Base-by-base conservation (phyloP, 2,113 vertebrate species). In the Sterna hirundo region DNA sequence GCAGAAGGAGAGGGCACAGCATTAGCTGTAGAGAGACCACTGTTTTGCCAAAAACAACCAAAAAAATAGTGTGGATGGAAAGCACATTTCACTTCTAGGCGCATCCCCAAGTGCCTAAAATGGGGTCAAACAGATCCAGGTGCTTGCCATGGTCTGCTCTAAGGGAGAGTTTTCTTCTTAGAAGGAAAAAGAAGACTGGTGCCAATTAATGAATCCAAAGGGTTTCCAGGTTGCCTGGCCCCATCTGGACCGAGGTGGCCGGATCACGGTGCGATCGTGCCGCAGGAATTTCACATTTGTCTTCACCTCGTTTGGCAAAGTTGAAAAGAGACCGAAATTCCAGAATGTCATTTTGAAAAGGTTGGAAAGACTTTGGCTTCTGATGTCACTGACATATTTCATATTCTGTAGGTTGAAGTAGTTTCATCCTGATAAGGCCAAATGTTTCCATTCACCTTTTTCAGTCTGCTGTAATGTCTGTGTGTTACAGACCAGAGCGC, bases 251-350 rank as follows among this genome's bases (percentile, higher is more conserved):
- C 14, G 5, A 36, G 27, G n/a, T 30, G 22, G 29, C n/a, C 1
- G 6, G 40, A n/a, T 4, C 5, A 3, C 1, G 4, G 32, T 8
- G 9, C 29, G 4, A 0, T 1, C 2, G 1, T 9, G 21, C 10
- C 2, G 1, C 11, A 8, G 13, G 68, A 36, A 23, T 20, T 66
- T 12, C 52, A 40, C 18, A 2, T 51, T 27, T 76, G 19, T 6
- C 57, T 68, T 91, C 22, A 42, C 5, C 5, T 5, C 4, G 0
- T 64, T 72, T 65, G 4, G 3, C 52, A 10, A 49, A 15, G 30
- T 54, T 52, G 30, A 23, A 38, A 26, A 77, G 54, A 49, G 4
- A 9, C 14, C 1, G 1, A 47, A 62, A 80, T 58, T 34, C 47
- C 47, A 61, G 22, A 40, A 23, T 8, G 11, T 1, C 1, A 30